A percentile compares a stretch with the other conserved stretches of the same genome.
Conservation (phyloP, 2,113 vertebrate species). For the Paracanthobrama guichenoti region DNA sequence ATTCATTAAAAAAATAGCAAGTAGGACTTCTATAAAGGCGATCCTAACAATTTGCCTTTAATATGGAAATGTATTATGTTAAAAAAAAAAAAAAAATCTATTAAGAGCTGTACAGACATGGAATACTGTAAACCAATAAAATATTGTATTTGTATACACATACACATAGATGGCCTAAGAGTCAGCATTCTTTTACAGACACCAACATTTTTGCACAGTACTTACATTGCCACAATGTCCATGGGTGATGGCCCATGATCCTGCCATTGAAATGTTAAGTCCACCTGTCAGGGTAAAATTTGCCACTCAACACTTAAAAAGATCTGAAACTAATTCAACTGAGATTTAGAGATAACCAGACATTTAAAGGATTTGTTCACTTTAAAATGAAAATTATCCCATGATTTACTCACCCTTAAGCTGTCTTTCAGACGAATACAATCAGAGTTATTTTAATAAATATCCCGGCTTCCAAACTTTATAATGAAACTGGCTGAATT, state of each 20-base stretch:
- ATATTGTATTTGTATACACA: not conserved
- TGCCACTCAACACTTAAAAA: not conserved
- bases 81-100: not conserved
- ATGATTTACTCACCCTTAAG: no score
- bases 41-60: not conserved
- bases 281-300: conserved; percentile 46
- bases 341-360: not conserved
- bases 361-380: no score
- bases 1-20: not conserved
- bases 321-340: not conserved
- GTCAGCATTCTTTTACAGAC: no score
- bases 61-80: not conserved
- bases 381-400: no score
- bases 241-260: conserved; percentile 74
- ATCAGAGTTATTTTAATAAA: no score
- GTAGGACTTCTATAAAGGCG: not conserved
- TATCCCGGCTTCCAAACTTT: no score
- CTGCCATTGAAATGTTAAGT: conserved; percentile 76
- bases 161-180: not conserved
- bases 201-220: conserved; percentile 11
- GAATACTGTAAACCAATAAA: not conserved
- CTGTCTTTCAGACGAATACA: no score
- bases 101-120: not conserved
- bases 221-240: conserved; percentile 64
- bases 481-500: no score